Conservation (phyloP, 1,140 invertebrate species). For the Hylyphantes graminicola region DNA sequence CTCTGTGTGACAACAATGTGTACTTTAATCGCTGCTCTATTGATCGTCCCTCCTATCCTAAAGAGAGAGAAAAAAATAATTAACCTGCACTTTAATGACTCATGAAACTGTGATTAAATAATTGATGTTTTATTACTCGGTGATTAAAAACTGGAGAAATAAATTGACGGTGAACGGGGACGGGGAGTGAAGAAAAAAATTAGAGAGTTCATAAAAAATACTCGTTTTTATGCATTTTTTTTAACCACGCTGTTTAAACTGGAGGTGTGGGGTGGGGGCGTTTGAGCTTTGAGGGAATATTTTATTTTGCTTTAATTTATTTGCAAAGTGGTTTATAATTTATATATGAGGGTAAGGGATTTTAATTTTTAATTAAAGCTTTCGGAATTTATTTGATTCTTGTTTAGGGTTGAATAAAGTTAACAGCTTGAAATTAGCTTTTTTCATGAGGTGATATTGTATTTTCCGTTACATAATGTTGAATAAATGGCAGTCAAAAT, state of each 20-base stretch:
- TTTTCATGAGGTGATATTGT: too few species aligned
- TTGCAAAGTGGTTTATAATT: conserved; percentile 17
- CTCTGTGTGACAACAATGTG: conserved; percentile 47
- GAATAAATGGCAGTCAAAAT: too few species aligned
- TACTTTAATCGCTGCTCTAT: conserved; percentile 37
- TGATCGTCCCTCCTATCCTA: conserved; percentile 1
- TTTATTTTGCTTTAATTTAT: conserved; percentile 9
- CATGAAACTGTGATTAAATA: conserved; percentile 58
- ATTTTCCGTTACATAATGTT: too few species aligned
- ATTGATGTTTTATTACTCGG: conserved; percentile 52
- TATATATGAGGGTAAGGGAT: conserved; percentile 5
- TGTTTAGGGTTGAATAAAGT: too few species aligned
- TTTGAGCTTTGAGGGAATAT: background rate
- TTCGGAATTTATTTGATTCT: too few species aligned
- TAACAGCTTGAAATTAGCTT: too few species aligned
- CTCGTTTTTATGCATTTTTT: conserved; percentile 26
- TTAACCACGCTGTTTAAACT: conserved; percentile 1
- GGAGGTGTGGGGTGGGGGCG: background rate
- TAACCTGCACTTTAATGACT: conserved; percentile 56
- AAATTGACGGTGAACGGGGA: conserved; percentile 23
- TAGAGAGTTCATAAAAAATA: background rate
- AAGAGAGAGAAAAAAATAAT: conserved; percentile 45
- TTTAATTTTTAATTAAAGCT: conserved; percentile 14
- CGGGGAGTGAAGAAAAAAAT: background rate
- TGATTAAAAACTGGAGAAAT: conserved; percentile 33